These are phyloP conservation scores for Eilema depressum DNA, from an alignment of 2,888 invertebrate genomes.

Conservation along the genomic window DNA sequence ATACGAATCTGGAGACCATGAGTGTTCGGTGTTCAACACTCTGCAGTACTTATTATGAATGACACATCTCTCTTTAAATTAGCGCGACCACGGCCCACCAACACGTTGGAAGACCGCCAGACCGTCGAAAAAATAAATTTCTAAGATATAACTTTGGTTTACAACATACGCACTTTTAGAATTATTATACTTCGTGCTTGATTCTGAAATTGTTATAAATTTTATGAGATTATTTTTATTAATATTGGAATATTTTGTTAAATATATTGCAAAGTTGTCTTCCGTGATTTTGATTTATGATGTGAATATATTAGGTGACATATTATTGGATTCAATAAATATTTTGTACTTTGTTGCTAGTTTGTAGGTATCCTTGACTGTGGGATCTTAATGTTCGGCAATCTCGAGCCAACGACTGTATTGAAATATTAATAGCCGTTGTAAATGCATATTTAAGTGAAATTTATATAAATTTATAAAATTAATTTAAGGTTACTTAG, in stretches of 20 bases:
- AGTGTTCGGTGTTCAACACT: constrained; percentile 68
- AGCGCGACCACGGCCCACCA: constrained; percentile 66
- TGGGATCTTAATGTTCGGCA: neutral
- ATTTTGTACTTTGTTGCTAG: neutral
- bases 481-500: neutral
- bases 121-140: constrained; percentile 69
- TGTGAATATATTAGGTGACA: constrained; percentile 1
- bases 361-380: constrained; percentile 5
- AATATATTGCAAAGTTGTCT: neutral
- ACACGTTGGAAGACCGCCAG: constrained; percentile 77
- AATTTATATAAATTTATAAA: neutral
- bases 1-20: constrained; percentile 63
- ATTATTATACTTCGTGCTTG: constrained; percentile 39
- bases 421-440: constrained; percentile 3
- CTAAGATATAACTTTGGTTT: constrained; percentile 53
- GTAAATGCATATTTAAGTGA: neutral
- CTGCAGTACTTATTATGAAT: constrained; percentile 76
- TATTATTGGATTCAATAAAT: neutral
- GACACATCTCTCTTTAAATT: constrained; percentile 81
- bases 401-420: neutral
- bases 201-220: constrained; percentile 15
- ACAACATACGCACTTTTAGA: constrained; percentile 31
- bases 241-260: neutral
- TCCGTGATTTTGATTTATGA: constrained; percentile 5
- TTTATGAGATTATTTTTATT: constrained; percentile 9